phyloP scores from a whole-genome alignment of 2,113 vertebrate species.

The Urocolius indicus region DNA sequence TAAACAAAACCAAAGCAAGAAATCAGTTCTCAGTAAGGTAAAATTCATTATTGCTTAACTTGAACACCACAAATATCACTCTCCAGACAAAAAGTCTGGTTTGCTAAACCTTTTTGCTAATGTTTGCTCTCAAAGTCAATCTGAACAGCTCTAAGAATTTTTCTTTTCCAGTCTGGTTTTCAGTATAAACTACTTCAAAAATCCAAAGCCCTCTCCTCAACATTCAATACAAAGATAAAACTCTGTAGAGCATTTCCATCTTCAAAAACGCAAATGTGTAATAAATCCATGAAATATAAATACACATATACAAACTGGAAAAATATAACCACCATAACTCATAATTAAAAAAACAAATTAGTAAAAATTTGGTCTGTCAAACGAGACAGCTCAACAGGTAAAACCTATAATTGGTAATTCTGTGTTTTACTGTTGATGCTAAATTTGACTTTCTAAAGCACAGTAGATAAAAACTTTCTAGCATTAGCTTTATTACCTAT shows the following conservation, averaged over 20 bases:
- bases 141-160: background rate
- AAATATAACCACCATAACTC: background rate
- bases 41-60: background rate
- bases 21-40: background rate
- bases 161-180: background rate
- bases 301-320: background rate
- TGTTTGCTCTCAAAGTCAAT: background rate
- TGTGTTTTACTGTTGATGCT: background rate
- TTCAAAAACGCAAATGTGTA: background rate
- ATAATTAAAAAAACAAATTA: too few species aligned
- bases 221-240: background rate
- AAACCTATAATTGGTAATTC: background rate
- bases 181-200: background rate
- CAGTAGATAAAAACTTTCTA: background rate
- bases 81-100: background rate
- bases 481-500: background rate
- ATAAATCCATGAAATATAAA: background rate
- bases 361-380: too few species aligned
- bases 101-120: background rate
- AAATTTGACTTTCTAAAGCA: background rate
- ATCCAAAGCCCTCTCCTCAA: background rate
- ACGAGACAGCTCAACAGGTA: background rate
- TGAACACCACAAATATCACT: background rate
- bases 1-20: slow-evolving; percentile 49
- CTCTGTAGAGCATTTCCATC: background rate